phyloP scores from a whole-genome alignment of 2,888 invertebrate genomes.

The Lypha dubia region DNA sequence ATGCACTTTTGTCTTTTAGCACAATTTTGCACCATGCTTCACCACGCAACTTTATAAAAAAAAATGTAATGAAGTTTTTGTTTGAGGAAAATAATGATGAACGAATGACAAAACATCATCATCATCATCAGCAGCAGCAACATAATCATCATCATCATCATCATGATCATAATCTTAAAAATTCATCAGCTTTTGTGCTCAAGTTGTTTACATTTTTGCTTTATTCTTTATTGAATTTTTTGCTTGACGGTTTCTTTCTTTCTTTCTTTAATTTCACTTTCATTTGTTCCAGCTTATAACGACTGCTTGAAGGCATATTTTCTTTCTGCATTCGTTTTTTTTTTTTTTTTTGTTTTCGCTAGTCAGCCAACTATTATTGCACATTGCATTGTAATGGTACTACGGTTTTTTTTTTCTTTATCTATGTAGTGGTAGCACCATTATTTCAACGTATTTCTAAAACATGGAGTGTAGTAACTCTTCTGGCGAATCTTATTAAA shows the following conservation, averaged over 20 bases:
- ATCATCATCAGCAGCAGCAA: too few relatives aligned
- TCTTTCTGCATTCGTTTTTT: slow-evolving; percentile 1
- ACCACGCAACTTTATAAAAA: slow-evolving; percentile 35
- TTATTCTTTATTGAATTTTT: slow-evolving; percentile 34
- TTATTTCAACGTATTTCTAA: slow-evolving; percentile 26
- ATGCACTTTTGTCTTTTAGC: slow-evolving; percentile 33
- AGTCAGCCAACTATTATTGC: background rate
- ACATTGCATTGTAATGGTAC: slow-evolving; percentile 28
- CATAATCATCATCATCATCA: too few relatives aligned
- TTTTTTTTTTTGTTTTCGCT: too few relatives aligned
- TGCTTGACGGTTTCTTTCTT: slow-evolving; percentile 25
- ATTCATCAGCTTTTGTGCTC: slow-evolving; percentile 59
- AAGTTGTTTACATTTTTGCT: slow-evolving; percentile 54
- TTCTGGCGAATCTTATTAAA: slow-evolving; percentile 23
- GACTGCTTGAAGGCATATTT: slow-evolving; percentile 62
- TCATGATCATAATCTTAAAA: slow-evolving; percentile 40
- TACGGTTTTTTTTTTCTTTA: background rate
- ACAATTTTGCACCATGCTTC: slow-evolving; percentile 29
- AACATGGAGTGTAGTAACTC: slow-evolving; percentile 35
- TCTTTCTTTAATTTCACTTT: slow-evolving; percentile 68
- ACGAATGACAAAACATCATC: background rate
- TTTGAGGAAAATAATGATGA: slow-evolving; percentile 1
- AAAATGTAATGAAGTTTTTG: slow-evolving; percentile 27
- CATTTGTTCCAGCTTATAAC: slow-evolving; percentile 58
- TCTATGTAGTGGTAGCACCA: slow-evolving; percentile 18